Conservation (phyloP, 2,888 invertebrate species). For the Lasioglossum zephyrum region DNA sequence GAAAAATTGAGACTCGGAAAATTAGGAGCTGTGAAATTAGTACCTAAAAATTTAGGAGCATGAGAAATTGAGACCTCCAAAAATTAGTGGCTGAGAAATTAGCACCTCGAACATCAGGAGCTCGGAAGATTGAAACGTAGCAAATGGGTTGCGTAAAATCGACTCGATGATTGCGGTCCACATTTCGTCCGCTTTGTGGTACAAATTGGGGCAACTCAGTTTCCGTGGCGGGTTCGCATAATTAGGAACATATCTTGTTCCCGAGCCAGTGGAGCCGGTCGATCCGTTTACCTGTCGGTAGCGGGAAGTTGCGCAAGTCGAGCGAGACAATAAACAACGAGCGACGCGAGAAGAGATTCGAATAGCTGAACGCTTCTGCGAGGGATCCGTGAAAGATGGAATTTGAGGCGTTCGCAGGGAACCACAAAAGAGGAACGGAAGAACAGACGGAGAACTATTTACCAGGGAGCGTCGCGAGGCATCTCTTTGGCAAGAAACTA, state of each 20-base stretch:
- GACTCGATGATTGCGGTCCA: neutral
- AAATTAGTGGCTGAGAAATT: too few relatives aligned
- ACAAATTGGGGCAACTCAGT: neutral
- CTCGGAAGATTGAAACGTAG: too few relatives aligned
- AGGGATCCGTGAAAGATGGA: conserved; percentile 55
- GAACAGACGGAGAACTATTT: conserved; percentile 63
- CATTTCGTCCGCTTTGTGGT: neutral
- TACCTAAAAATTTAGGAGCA: accelerated
- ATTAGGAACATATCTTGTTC: conserved; percentile 48
- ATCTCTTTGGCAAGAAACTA: conserved; percentile 54
- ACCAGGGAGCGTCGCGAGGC: conserved; percentile 55
- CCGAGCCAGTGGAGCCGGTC: conserved; percentile 25
- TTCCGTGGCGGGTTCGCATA: conserved; percentile 6
- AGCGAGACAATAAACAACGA: conserved; percentile 57
- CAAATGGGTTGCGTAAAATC: too few relatives aligned
- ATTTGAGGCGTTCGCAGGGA: conserved; percentile 42
- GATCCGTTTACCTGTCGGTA: conserved; percentile 46
- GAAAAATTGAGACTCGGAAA: too few relatives aligned
- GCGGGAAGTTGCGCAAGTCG: conserved; percentile 47
- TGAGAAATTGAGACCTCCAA: too few relatives aligned
- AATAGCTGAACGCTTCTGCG: conserved; percentile 48
- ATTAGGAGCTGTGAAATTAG: too few relatives aligned
- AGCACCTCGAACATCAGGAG: neutral
- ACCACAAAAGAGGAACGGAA: conserved; percentile 51
- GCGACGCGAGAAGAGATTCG: conserved; percentile 39